A percentile compares a stretch with the other conserved stretches of the same genome.
These are phyloP conservation scores for Polyommatus icarus DNA, from an alignment of 2,888 invertebrate genomes.

Conservation along the genomic window DNA sequence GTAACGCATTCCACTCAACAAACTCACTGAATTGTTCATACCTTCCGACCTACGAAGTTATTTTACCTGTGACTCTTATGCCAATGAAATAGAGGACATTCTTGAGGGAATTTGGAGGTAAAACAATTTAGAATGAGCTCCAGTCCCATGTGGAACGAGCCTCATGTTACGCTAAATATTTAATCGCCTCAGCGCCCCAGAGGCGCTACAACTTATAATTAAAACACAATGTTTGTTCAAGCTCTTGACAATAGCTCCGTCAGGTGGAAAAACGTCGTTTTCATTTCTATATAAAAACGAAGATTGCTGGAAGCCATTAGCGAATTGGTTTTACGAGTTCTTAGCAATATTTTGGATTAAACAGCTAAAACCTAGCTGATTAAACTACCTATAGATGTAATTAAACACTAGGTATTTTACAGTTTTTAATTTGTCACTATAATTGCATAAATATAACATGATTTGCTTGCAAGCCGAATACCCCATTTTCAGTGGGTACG, in stretches of 20 bases:
- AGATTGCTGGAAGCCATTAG: background rate
- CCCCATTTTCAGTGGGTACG: too few species aligned
- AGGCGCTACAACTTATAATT: background rate
- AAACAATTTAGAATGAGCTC: background rate
- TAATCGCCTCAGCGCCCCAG: background rate
- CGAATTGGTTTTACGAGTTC: background rate
- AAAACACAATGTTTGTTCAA: background rate
- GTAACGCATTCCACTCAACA: background rate
- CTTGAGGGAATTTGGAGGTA: background rate
- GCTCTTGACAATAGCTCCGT: background rate
- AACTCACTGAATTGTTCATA: background rate
- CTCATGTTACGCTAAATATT: conserved; percentile 5
- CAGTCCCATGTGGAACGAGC: background rate
- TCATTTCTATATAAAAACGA: background rate
- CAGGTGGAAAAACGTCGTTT: background rate
- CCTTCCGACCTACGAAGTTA: background rate
- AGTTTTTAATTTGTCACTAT: background rate
- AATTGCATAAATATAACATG: background rate
- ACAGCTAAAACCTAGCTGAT: too few species aligned
- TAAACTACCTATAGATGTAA: too few species aligned
- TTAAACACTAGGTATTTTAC: too few species aligned
- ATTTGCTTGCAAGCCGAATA: too few species aligned
- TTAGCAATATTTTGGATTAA: background rate
- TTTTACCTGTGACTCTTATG: background rate
- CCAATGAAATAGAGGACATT: background rate